Base-by-base conservation (phyloP, 2,797 vertebrate genomes). In the Potorous gilbertii region DNA sequence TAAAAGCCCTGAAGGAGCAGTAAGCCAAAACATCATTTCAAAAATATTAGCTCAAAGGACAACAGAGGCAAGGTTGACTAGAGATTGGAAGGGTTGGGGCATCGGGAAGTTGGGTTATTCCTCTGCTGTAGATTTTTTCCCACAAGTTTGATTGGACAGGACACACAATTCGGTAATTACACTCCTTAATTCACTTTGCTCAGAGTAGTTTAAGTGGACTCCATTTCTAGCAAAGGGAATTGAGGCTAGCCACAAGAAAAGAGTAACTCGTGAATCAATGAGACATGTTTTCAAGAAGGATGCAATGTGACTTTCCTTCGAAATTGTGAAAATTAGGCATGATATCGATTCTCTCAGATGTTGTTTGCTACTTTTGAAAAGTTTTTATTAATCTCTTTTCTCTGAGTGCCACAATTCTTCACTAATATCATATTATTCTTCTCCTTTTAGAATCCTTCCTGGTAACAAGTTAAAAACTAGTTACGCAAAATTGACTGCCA, bases 281-380 rank as follows among this genome's bases (percentile, higher is more conserved):
- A 40, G 8, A 74, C 2, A 91, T 40, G 12, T 57, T 94, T 91
- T 59, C 2, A 11, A 94, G 94, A 93, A 92, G 27, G 31, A 29
- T 27, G 46, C 2, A 13, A 12, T 4, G 0, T 31, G 74, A n/a
- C n/a, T 81, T 46, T 40, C 46, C 9, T 62, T 74, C 2, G 50
- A 54, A 50, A 6, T 31, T 18, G 1, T 55, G 18, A 54, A 87
- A 62, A 54, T 89, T 14, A 90, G 90, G 40, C 56, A 9, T n/a
- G 1, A 13, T 16, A 24, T 29, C 50, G 8, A 8, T 57, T 89
- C 28, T 92, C 11, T 34, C 34, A 66, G 92, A 31, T 27, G 2
- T 94, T 87, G 93, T 96, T 94, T 57, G 94, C 81, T 94, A 46
- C 52, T 4, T 54, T 0, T 10, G 66, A 92, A 50, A n/a, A 28